Conservation (phyloP, 2,888 invertebrate genomes). For the Ligdia adustata region DNA sequence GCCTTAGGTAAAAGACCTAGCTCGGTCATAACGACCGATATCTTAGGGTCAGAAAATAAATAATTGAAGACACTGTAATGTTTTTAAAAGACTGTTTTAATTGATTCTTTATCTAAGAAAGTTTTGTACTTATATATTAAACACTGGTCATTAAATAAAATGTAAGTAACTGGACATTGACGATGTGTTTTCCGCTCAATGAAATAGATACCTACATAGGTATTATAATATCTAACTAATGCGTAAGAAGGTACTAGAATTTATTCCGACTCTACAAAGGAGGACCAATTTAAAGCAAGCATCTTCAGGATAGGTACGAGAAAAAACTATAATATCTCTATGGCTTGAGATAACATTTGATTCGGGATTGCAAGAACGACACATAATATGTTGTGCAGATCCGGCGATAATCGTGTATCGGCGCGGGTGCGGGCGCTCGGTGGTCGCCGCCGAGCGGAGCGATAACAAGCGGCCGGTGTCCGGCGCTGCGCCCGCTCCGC, state of each 20-base stretch:
- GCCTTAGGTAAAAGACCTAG: constrained; percentile 73
- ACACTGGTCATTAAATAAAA: constrained; percentile 26
- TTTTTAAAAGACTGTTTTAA: constrained; percentile 68
- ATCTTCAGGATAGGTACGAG: background rate
- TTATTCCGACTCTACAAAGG: too few species aligned
- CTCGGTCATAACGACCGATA: constrained; percentile 70
- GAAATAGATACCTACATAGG: too few species aligned
- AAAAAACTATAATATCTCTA: too few species aligned
- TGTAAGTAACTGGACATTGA: constrained; percentile 43
- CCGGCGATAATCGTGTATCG: constrained; percentile 73
- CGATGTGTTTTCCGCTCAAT: too few species aligned
- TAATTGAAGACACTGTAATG: constrained; percentile 59
- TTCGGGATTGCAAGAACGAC: constrained; percentile 29
- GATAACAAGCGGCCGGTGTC: constrained; percentile 75
- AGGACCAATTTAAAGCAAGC: too few species aligned
- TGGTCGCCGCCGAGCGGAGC: constrained; percentile 29
- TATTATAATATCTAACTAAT: too few species aligned
- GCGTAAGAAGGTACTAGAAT: too few species aligned
- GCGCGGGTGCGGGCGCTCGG: constrained; percentile 23
- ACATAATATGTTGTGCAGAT: constrained; percentile 49
- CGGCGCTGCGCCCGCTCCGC: constrained; percentile 56
- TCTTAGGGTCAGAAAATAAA: constrained; percentile 55
- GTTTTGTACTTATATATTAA: constrained; percentile 37
- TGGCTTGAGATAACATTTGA: too few species aligned
- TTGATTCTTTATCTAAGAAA: constrained; percentile 66